Percentiles rank a stretch among this genome's conserved stretches.
Evolutionary conservation across 2,888 invertebrate species (phyloP).

Genomic region (Nowickia ferox): DNA sequence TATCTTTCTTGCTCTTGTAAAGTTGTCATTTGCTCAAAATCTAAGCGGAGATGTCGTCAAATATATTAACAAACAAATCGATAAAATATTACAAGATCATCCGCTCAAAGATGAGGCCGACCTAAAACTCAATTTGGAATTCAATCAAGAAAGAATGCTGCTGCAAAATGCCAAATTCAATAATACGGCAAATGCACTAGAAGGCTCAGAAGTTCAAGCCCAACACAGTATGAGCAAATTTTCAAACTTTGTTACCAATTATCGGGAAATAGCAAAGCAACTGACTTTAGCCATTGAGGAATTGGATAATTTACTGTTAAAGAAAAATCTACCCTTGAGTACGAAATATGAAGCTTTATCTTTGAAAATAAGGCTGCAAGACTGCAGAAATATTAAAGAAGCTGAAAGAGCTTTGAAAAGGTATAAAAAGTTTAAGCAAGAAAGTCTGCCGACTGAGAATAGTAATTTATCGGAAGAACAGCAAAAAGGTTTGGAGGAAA

Average conservation of each 20-base stretch:
- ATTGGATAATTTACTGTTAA: background rate
- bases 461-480: background rate
- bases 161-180: conserved; percentile 7
- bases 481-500: conserved; percentile 16
- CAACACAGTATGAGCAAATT: background rate
- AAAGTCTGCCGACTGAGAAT: background rate
- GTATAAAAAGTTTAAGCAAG: background rate
- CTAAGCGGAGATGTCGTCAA: conserved; percentile 8
- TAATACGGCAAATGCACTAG: background rate
- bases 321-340: background rate
- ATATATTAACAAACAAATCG: conserved; percentile 27
- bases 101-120: background rate
- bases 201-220: background rate
- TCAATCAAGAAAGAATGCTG: background rate
- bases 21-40: background rate
- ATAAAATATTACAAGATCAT: conserved; percentile 9
- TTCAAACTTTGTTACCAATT: background rate
- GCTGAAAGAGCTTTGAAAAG: background rate
- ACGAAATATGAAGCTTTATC: background rate
- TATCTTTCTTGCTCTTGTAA: conserved; percentile 7
- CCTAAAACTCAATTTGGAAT: conserved; percentile 7
- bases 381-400: conserved; percentile 12
- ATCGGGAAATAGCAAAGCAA: background rate
- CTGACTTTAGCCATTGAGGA: background rate
- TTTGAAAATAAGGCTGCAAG: background rate